Evolutionary conservation across 1,140 invertebrate species (phyloP), one percentile per base, ranked within the genome.

Genomic region (Diachasmimorpha longicaudata): DNA sequence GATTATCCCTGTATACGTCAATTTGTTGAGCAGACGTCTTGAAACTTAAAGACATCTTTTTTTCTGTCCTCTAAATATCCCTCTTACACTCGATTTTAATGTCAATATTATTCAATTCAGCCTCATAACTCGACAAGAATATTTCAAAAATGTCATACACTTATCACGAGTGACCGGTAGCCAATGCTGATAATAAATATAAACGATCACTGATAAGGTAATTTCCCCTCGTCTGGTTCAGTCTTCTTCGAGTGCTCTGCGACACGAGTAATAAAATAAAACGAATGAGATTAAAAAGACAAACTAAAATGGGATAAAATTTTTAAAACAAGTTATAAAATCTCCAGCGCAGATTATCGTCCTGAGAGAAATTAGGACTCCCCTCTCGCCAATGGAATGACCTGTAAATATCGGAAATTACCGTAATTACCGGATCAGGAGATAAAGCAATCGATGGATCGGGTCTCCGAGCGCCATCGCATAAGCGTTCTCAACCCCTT

Each of bases 341-440:
- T 46, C n/a, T 9, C 11, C 44, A 46, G n/a, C n/a, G 44, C 44
- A 46, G n/a, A 46, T 46, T 46, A 46, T 31, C 31, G 6, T 72
- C 48, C 46, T 72, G 48, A n/a, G 55, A 31, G 14, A 58, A 72
- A n/a, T 72, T 72, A 31, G 31, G 31, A 72, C 48, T 39, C 23
- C 48, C 52, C 67, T 77, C 66, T 71, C 16, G 74, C 13, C 75
- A 69, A 46, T 9, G 37, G 74, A 79, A 78, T 79, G 55, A 74
- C 78, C 81, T 79, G 79, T 79, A 80, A 80, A 80, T 78, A 77
- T 70, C 77, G 55, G 77, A 75, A 79, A 80, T 82, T 82, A 75
- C 81, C 71, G 79, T 80, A 82, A 82, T 80, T 80, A 79, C 70
- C 55, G 77, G 70, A 75, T 72, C 31, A 76, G 75, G 63, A 80